Conservation (phyloP, 2,113 vertebrate genomes). For the Camelus bactrianus region DNA sequence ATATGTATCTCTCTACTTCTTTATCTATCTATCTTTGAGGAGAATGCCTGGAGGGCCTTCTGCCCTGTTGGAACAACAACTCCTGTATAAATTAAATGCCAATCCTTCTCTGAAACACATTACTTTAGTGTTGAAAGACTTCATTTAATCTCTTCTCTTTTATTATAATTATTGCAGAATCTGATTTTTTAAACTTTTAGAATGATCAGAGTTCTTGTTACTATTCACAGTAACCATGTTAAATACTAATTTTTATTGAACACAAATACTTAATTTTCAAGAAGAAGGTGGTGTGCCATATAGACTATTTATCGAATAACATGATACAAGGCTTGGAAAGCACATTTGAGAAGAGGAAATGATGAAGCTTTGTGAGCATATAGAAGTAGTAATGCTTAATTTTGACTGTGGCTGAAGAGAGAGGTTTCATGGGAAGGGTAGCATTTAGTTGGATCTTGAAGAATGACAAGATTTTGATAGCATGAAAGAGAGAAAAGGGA, state of each 20-base stretch:
- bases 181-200: not conserved
- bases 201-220: not conserved
- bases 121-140: not conserved
- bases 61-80: not conserved
- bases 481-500: not conserved
- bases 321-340: not conserved
- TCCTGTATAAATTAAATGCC: not conserved
- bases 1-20: not conserved
- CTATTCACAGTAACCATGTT: not conserved
- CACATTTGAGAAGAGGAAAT: not conserved
- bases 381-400: not conserved
- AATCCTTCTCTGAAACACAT: not conserved
- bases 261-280: not conserved
- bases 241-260: not conserved
- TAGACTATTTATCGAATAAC: not conserved
- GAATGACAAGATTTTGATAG: not conserved
- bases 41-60: not conserved
- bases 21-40: not conserved
- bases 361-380: not conserved
- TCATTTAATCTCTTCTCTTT: not conserved
- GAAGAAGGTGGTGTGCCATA: not conserved
- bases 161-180: not conserved
- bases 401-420: not conserved
- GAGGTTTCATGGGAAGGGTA: not conserved
- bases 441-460: not conserved